Conservation (phyloP, 2,888 invertebrate species). For the Microplitis deprimator region DNA sequence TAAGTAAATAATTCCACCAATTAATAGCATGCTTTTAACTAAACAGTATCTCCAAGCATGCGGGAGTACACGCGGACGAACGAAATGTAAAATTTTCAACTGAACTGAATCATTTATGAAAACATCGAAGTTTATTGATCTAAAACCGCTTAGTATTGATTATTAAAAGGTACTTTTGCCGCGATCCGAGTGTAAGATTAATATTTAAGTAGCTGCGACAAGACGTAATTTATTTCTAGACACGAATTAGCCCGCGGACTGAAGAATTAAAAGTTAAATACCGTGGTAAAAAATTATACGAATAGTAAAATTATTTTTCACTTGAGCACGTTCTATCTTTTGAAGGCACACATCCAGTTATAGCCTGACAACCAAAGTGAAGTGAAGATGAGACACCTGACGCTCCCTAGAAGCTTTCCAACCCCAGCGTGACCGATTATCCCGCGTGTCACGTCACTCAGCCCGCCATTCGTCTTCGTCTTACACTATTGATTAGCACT, state of each 20-base stretch:
- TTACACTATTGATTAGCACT: slow-evolving; percentile 19
- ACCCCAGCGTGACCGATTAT: slow-evolving; percentile 36
- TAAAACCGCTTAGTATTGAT: neutral
- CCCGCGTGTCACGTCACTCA: slow-evolving; percentile 33
- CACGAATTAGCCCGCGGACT: neutral
- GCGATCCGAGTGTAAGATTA: neutral
- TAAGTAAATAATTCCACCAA: too few relatives aligned
- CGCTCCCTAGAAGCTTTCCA: slow-evolving; percentile 34
- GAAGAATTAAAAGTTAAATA: slow-evolving; percentile 6
- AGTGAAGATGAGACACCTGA: slow-evolving; percentile 43
- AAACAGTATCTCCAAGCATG: too few relatives aligned
- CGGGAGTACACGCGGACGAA: neutral
- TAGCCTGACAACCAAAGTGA: slow-evolving; percentile 23
- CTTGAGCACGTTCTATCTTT: neutral
- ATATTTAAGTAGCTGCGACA: neutral
- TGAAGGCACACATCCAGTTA: neutral
- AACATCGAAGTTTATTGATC: neutral
- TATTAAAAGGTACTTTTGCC: neutral
- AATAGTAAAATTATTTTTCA: neutral
- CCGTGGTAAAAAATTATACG: too few relatives aligned
- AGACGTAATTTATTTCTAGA: neutral
- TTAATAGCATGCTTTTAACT: too few relatives aligned
- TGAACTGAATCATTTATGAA: neutral
- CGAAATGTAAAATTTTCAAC: neutral
- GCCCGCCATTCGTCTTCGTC: slow-evolving; percentile 42